Base-by-base conservation (phyloP, 2,113 vertebrate species). In the Manacus vitellinus region DNA sequence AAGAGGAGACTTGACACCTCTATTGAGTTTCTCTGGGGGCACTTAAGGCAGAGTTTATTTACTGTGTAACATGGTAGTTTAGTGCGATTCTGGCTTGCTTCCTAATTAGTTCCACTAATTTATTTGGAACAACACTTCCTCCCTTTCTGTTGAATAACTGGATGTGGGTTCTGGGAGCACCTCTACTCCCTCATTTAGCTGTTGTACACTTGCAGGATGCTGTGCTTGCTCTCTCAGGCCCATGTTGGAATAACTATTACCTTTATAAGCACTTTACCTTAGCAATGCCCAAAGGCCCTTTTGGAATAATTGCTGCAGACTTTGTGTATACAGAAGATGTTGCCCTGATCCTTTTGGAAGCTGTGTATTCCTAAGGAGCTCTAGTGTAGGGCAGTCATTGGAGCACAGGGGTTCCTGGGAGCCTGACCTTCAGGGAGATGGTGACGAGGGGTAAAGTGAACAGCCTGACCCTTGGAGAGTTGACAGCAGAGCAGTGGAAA, bases 31-130 rank as follows among this genome's bases (percentile, higher is more conserved):
- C 93, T 94, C 92, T 80, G 68, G 88, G 93, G 88, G 79, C 88
- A 65, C 61, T 88, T 94, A 65, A 86, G 67, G 51, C 68, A 68
- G 85, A 43, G 75, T 93, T 95, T 96, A 94, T 96, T 93, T 95
- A 81, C 90, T 94, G 88, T 94, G 94, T 80, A 86, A 92, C 83
- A 3, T 10, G 59, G 59, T 79, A 74, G 51, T 88, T 96, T 55
- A 92, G 74, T 56, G 67, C 14, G 78, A 88, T 93, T 96, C 92
- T 88, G 73, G 63, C 90, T 84, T 88, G 82, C 82, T 94, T 88
- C 72, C 94, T 96, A 92, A 93, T 96, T 94, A 94, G 95, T 93
- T 94, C 90, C 59, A 67, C 94, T 93, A 75, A 91, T 96, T 92
- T 97, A 81, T 96, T 94, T 89, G 95, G 85, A 95, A 70, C 51